Base-by-base conservation (phyloP, 2,113 vertebrate genomes). In the Halcyon malimbica region DNA sequence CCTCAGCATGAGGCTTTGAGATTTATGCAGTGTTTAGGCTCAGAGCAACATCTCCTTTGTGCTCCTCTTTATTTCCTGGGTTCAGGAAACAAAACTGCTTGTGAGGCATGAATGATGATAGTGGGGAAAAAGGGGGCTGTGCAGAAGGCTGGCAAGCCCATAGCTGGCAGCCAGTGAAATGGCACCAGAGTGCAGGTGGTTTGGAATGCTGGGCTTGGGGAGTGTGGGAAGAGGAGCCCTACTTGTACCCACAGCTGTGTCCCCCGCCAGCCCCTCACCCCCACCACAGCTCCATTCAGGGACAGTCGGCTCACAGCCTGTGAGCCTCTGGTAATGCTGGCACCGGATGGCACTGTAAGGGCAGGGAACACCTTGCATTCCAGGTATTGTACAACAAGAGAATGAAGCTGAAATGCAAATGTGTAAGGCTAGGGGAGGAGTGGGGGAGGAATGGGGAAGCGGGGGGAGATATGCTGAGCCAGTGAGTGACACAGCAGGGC, bases 141-240 rank as follows among this genome's bases (percentile, higher is more conserved):
- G 15, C 44, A 37, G 56, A 54, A 67, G 39, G 56, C 70, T 82
- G 39, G 26, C 20, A 50, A 77, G 50, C 80, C 37, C 1, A 2
- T 42, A 53, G n/a, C n/a, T 76, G 76, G 83, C 59, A 77, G 50
- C 33, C 0, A 1, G 0, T 28, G 44, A 26, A 82, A 83, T 3
- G 18, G 44, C 51, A 78, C 41, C 46, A 1, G 6, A 18, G 19
- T 39, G 29, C 41, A 62, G 29, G 12, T 69, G 70, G 25, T 48
- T 56, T 84, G 81, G 33, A 70, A 35, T 92, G 54, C 41, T 2
- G 3, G 29, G 39, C 26, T 88, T 1, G 2, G 31, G 13, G 24
- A 74, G 5, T 0, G 0, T 0, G 3, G 63, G 23, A 80, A 16
- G 41, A 84, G 50, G 15, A 78, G 8, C 33, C 18, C 19, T 23